phyloP scores from a whole-genome alignment of 1,140 invertebrate species.

The Camponotus floridanus region DNA sequence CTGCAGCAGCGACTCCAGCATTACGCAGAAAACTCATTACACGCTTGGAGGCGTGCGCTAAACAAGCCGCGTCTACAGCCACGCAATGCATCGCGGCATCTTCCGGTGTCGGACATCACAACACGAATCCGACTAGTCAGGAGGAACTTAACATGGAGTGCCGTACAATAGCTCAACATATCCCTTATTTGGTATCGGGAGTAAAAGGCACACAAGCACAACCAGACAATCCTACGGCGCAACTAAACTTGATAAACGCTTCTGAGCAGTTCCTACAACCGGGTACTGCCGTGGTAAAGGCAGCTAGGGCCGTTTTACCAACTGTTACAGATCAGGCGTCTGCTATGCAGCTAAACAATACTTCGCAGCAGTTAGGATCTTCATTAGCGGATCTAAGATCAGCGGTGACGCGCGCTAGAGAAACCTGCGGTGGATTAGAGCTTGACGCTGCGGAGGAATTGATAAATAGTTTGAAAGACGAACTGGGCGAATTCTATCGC shows the following conservation, averaged over 20 bases:
- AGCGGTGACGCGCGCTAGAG: conserved; percentile 93
- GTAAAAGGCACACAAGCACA: conserved; percentile 91
- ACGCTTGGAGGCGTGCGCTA: conserved; percentile 92
- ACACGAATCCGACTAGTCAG: conserved; percentile 89
- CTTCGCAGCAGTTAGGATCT: conserved; percentile 91
- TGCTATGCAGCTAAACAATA: conserved; percentile 89
- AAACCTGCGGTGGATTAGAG: conserved; percentile 95
- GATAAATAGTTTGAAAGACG: conserved; percentile 92
- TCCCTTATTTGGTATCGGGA: conserved; percentile 94
- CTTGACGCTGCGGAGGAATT: conserved; percentile 94
- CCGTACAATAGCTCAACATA: conserved; percentile 91
- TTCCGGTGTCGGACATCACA: conserved; percentile 92
- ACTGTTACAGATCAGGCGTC: conserved; percentile 94
- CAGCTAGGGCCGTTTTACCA: conserved; percentile 93
- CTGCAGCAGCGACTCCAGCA: conserved; percentile 92
- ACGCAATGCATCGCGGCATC: conserved; percentile 96
- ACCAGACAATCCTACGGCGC: conserved; percentile 91
- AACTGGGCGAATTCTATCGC: conserved; percentile 93
- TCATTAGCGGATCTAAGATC: conserved; percentile 93
- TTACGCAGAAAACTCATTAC: conserved; percentile 93
- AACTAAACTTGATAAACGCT: conserved; percentile 94
- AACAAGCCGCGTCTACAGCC: conserved; percentile 94
- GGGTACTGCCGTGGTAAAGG: conserved; percentile 90
- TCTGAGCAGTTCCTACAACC: conserved; percentile 95
- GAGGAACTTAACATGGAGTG: conserved; percentile 93